Conservation (phyloP, 2,113 vertebrate genomes). For the Eidolon helvum region DNA sequence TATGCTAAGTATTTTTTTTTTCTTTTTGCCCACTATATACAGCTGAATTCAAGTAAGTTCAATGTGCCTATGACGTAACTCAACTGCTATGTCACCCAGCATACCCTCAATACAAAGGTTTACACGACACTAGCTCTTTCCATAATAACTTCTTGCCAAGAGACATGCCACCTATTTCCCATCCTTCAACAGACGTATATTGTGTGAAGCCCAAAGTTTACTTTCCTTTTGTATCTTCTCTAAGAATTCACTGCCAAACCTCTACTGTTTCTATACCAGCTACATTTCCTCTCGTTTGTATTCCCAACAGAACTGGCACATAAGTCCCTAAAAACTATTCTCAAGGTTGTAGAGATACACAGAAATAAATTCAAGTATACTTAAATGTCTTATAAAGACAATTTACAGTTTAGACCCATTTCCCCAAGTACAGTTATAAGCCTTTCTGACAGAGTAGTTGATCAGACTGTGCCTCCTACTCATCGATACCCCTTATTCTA, state of each 20-base stretch:
- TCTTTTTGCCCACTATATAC: background rate
- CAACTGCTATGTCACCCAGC: background rate
- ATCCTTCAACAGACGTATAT: background rate
- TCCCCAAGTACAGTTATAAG: constrained; percentile 2
- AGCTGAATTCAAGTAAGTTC: background rate
- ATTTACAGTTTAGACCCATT: background rate
- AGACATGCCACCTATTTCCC: background rate
- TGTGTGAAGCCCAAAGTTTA: background rate
- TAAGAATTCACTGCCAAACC: constrained; percentile 1
- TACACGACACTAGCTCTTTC: constrained; percentile 20
- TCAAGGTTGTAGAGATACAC: background rate
- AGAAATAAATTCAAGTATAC: background rate
- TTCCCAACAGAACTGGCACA: background rate
- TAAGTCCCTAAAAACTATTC: background rate
- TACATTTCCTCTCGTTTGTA: constrained; percentile 7
- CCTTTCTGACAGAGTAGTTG: constrained; percentile 5
- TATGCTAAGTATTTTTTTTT: background rate
- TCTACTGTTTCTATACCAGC: background rate
- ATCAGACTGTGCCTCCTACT: background rate
- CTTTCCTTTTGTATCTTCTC: background rate
- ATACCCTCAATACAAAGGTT: background rate
- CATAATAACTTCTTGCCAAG: background rate
- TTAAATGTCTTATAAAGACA: background rate
- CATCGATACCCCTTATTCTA: background rate
- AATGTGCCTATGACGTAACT: background rate